Conservation (phyloP, 2,797 vertebrate genomes). For the Brachyrhaphis roseni region DNA sequence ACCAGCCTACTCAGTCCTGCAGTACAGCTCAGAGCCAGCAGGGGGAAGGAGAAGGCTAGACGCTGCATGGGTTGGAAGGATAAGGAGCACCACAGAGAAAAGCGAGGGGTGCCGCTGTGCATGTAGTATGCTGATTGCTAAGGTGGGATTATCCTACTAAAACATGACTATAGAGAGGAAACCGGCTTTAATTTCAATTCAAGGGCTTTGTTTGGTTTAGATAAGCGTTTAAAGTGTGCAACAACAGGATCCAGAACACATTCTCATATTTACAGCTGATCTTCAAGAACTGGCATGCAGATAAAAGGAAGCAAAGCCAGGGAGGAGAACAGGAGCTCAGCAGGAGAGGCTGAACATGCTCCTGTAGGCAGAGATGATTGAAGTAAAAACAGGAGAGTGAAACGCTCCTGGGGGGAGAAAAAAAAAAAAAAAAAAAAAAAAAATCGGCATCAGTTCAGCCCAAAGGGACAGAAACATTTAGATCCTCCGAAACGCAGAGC, state of each 20-base stretch:
- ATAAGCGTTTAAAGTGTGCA: constrained; percentile 22
- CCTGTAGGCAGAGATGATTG: constrained; percentile 41
- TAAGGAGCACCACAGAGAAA: constrained; percentile 73
- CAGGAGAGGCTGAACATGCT: constrained; percentile 40
- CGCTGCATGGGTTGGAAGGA: constrained; percentile 86
- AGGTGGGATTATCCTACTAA: constrained; percentile 23
- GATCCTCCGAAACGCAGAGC: constrained; percentile 9
- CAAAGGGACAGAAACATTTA: constrained; percentile 38
- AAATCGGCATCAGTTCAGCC: constrained; percentile 31
- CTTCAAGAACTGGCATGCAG: constrained; percentile 61
- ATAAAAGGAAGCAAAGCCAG: constrained; percentile 74
- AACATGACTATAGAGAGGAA: constrained; percentile 3
- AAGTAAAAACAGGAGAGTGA: constrained; percentile 44
- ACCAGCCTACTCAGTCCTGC: constrained; percentile 69
- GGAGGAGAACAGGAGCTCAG: constrained; percentile 49
- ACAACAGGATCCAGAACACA: constrained; percentile 82
- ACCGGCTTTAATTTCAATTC: constrained; percentile 8
- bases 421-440: too few relatives aligned
- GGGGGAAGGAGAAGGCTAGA: constrained; percentile 70
- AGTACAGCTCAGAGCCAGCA: constrained; percentile 59
- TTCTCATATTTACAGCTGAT: constrained; percentile 15
- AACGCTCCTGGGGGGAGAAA: neutral
- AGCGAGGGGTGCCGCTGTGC: constrained; percentile 60
- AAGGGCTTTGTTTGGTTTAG: constrained; percentile 9
- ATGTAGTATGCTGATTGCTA: constrained; percentile 40